Evolutionary conservation across 2,113 vertebrate genomes (phyloP), one percentile per base, ranked within the genome.

Genomic region (Engystomops pustulosus): DNA sequence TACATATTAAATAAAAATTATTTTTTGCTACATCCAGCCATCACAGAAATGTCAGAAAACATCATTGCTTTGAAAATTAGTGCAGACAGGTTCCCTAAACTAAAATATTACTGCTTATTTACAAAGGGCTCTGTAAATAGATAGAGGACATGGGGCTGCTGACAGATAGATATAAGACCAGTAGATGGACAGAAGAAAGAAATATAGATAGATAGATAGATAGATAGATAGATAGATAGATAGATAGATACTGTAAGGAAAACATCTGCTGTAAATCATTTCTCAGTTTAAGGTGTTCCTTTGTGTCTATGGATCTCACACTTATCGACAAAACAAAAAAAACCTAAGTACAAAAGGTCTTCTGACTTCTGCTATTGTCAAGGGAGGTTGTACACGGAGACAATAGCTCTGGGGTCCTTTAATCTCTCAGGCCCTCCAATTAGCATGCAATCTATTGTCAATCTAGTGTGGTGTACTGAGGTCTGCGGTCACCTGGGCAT

Each of bases 401-500:
- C 86, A 91, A 89, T 87, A 87, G 90, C 91, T 91, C 86, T 89
- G 88, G 91, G 91, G 88, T 90, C 83, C 87, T 90, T 82, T 93
- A 89, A 92, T 91, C 89, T 92, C 86, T 87, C 90, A 88, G 89
- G 86, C 88, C 87, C 89, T 86, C 71, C 89, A 91, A 92, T 93
- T 93, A 93, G 87, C 90, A 89, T 91, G 90, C 76, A 86, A 91
- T 89, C 89, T 88, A 91, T 93, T 91, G 89, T 92, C 89, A 86
- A 88, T 90, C 83, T n/a, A n/a, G 65, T 74, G 80, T 78, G 87
- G 77, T 85, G 79, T 79, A 88, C 88, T 89, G 86, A 89, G 25
- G 88, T 90, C 88, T 89, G 84, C 84, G 90, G 91, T 94, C 92
- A 94, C 92, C 93, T 94, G 93, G 91, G 91, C 89, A 90, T 90